phyloP scores from a whole-genome alignment of 1,140 invertebrate genomes.

The Lepidurus apus region DNA sequence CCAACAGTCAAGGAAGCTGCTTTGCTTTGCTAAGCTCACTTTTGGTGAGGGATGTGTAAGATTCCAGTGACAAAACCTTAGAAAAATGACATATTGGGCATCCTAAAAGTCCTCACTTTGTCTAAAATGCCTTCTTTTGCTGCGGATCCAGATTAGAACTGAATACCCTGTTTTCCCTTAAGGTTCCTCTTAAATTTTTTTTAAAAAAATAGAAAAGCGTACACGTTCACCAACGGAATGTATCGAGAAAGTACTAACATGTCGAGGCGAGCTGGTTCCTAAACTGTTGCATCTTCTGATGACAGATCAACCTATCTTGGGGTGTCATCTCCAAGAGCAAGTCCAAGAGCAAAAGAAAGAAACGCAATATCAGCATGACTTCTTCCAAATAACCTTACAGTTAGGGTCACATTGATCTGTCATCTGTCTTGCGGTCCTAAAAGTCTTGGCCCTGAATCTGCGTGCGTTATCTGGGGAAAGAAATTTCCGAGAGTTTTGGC shows the following conservation, averaged over 20 bases:
- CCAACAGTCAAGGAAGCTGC: background rate
- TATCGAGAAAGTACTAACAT: background rate
- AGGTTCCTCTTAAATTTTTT: background rate
- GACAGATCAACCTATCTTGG: slow-evolving; percentile 2
- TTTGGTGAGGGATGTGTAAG: background rate
- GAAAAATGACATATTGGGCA: slow-evolving; percentile 5
- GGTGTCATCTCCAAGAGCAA: slow-evolving; percentile 6
- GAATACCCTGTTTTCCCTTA: too few relatives aligned
- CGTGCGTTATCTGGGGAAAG: background rate
- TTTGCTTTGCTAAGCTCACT: background rate
- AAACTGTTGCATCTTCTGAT: slow-evolving; percentile 1
- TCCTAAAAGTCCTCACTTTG: background rate
- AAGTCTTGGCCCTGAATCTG: background rate
- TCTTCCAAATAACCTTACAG: background rate
- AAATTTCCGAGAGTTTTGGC: background rate
- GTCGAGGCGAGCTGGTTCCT: background rate
- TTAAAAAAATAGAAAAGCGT: background rate
- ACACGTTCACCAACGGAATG: background rate
- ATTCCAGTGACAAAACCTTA: background rate
- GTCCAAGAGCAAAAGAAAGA: background rate
- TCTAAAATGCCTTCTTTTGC: too few relatives aligned
- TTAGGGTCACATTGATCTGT: background rate
- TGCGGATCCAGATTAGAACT: too few relatives aligned
- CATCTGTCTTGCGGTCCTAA: background rate
- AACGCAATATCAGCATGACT: background rate